A percentile compares a stretch with the other conserved stretches of the same genome.
phyloP scores from a whole-genome alignment of 2,888 invertebrate genomes.

The Parnassius apollo region DNA sequence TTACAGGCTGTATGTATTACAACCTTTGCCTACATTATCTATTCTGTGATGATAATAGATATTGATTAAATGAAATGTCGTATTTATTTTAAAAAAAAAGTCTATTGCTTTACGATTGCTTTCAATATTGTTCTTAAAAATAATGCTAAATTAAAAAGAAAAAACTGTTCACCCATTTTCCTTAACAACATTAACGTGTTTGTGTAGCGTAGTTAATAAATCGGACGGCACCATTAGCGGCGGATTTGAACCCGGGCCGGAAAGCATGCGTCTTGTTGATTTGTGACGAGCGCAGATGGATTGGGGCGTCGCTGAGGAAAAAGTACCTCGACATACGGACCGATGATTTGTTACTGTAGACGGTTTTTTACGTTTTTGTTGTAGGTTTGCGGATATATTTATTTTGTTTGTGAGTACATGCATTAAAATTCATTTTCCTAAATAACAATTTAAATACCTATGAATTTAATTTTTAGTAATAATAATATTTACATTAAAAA shows the following conservation, averaged over 20 bases:
- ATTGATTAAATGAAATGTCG: too few relatives aligned
- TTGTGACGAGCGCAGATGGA: constrained; percentile 72
- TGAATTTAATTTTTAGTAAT: too few relatives aligned
- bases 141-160: constrained; percentile 11
- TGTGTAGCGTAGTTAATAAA: constrained; percentile 59
- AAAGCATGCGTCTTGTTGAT: constrained; percentile 76
- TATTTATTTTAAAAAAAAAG: too few relatives aligned
- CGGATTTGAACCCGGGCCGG: constrained; percentile 61
- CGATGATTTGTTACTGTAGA: constrained; percentile 37
- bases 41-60: too few relatives aligned
- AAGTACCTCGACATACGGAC: constrained; percentile 33
- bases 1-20: too few relatives aligned
- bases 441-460: too few relatives aligned
- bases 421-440: too few relatives aligned
- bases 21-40: too few relatives aligned
- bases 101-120: too few relatives aligned
- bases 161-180: constrained; percentile 27
- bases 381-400: background rate
- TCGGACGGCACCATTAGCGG: constrained; percentile 61
- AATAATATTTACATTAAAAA: too few relatives aligned
- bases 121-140: background rate
- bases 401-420: background rate
- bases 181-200: constrained; percentile 61
- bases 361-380: constrained; percentile 1
- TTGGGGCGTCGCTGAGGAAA: constrained; percentile 38